Evolutionary conservation across 1,140 invertebrate species (phyloP), one percentile per base, ranked within the genome.

Genomic region (Drosophila pachea): DNA sequence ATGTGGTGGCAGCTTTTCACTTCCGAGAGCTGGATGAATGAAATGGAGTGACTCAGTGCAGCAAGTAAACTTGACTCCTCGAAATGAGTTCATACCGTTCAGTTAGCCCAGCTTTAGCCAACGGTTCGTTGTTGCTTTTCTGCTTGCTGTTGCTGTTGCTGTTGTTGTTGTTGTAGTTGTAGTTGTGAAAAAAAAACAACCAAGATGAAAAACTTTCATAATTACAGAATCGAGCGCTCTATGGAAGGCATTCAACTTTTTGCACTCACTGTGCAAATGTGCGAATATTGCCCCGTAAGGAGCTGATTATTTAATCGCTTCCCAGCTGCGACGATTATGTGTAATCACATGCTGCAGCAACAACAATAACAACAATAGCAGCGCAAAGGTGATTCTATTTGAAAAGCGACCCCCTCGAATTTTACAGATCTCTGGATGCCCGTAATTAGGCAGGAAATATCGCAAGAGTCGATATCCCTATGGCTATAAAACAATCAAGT

Each of bases 301-400:
- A 79, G 73, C 76, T 83, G 81, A 84, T 83, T 83, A 83, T 83
- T 79, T 84, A 83, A 83, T 83, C 76, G 76, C 71, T 83, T 83
- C 73, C 43, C 69, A 70, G 79, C n/a, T n/a, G n/a, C 73, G 66
- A 40, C 69, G 66, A 83, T 83, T 84, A 83, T 76, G 76, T 78
- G 62, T 74, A 84, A 83, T 82, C 78, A 83, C 64, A 58, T 66
- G 68, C 67, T 69, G 45, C 64, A 60, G 76, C 45, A 65, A 66
- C 61, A 74, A 40, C 66, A 63, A 77, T 54, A 45, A 31, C 38
- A 50, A 16, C 54, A 38, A 31, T 43, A 56, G 35, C 38, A 58
- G n/a, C 8, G 40, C 12, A 43, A 9, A n/a, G 12, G 12, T 43
- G 14, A 14, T 22, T 22, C 40, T 43, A 43, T 43, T 43, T 14